Percentiles rank a stretch among this genome's conserved stretches.
Conservation (phyloP, 1,140 invertebrate species). For the Leptinotarsa texana region DNA sequence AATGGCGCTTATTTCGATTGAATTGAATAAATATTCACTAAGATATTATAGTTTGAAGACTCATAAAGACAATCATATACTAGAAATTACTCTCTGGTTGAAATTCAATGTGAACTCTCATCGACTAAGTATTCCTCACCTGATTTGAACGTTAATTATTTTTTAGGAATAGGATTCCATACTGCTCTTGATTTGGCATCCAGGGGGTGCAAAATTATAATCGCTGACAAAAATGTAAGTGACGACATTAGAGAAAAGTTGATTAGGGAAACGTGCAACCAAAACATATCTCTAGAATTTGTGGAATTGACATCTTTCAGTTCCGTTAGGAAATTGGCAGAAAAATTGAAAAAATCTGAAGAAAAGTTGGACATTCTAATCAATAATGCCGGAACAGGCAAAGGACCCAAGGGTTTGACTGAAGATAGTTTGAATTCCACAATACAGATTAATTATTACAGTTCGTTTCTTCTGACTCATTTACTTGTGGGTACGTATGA, state of each 20-base stretch:
- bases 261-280: not conserved
- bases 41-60: too few relatives aligned
- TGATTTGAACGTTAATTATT: not conserved
- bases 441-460: conserved; percentile 68
- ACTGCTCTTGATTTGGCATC: conserved; percentile 4
- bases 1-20: too few relatives aligned
- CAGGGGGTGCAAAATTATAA: conserved; percentile 20
- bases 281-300: conserved; percentile 29
- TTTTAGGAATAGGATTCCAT: conserved; percentile 21
- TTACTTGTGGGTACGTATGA: conserved; percentile 60
- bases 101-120: too few relatives aligned
- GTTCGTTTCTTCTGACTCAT: conserved; percentile 69
- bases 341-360: conserved; percentile 48
- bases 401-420: conserved; percentile 52
- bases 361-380: conserved; percentile 60
- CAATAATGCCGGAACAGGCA: conserved; percentile 60
- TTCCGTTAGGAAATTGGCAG: conserved; percentile 47
- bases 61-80: too few relatives aligned
- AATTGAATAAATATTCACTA: too few relatives aligned
- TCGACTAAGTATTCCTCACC: too few relatives aligned
- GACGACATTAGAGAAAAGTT: not conserved
- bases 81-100: too few relatives aligned
- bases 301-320: conserved; percentile 47
- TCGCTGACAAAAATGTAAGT: conserved; percentile 13
- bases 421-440: conserved; percentile 64